Conservation (phyloP, 2,113 vertebrate species). For the Tautogolabrus adspersus region DNA sequence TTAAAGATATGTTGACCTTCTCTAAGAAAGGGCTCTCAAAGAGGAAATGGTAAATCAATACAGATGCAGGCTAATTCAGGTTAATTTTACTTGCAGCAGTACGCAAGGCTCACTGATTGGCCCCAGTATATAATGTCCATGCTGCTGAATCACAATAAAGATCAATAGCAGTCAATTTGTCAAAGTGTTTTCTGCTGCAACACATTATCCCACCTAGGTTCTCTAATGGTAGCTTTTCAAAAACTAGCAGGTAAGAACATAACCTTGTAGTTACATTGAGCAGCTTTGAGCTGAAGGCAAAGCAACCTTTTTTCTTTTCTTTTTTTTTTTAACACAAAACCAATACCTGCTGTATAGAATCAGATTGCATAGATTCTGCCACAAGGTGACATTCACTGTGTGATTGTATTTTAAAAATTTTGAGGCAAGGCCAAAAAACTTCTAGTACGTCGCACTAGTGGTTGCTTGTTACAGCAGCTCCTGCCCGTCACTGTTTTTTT, state of each 20-base stretch:
- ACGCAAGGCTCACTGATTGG: constrained; percentile 10
- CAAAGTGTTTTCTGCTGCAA: neutral
- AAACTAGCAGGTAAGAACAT: neutral
- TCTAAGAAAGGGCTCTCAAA: neutral
- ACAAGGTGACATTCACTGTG: neutral
- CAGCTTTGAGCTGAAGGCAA: neutral
- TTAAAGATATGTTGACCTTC: constrained; percentile 21
- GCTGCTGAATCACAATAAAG: neutral
- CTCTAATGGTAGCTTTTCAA: neutral
- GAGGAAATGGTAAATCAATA: constrained; percentile 42
- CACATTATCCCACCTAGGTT: neutral
- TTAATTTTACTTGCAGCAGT: constrained; percentile 35
- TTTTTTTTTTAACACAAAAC: neutral
- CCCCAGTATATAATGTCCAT: constrained; percentile 18
- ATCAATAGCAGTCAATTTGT: constrained; percentile 36
- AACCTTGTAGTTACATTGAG: neutral
- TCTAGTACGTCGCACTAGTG: too few relatives aligned
- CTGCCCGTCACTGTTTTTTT: too few relatives aligned
- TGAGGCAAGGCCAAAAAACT: too few relatives aligned
- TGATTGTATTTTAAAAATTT: neutral
- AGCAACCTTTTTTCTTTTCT: too few relatives aligned
- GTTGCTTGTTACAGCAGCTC: too few relatives aligned
- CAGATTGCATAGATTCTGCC: neutral
- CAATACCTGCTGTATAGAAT: neutral
- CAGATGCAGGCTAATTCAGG: constrained; percentile 37